These are phyloP conservation scores for Campopleginae sp. DNA, from an alignment of 2,888 invertebrate genomes.

Conservation along the genomic window DNA sequence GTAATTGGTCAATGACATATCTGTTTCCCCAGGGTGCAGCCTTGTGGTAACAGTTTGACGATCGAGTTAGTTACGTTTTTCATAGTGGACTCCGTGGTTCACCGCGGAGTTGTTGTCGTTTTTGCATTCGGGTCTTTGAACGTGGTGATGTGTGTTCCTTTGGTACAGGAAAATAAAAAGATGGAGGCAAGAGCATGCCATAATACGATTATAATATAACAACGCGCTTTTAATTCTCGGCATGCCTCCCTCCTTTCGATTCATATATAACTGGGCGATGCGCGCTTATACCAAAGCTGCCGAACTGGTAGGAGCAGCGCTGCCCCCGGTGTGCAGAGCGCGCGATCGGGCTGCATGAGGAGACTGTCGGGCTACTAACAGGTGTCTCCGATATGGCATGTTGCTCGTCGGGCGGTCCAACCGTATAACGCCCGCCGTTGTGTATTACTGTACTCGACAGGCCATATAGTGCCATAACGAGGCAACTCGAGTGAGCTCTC, in stretches of 20 bases:
- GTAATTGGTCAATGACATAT: slow-evolving; percentile 54
- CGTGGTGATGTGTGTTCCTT: slow-evolving; percentile 22
- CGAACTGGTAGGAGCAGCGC: slow-evolving; percentile 60
- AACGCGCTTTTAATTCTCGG: slow-evolving; percentile 81
- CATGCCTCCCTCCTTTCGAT: slow-evolving; percentile 75
- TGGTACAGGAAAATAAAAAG: not conserved
- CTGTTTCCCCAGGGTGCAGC: slow-evolving; percentile 39
- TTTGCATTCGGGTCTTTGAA: slow-evolving; percentile 45
- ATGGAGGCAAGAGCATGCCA: slow-evolving; percentile 73
- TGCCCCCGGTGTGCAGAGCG: slow-evolving; percentile 71
- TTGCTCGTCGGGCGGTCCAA: slow-evolving; percentile 72
- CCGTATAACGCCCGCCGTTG: slow-evolving; percentile 59
- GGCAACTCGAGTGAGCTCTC: slow-evolving; percentile 50
- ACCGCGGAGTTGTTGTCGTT: slow-evolving; percentile 45
- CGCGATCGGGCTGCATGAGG: slow-evolving; percentile 72
- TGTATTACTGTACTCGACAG: slow-evolving; percentile 50
- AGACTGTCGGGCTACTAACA: slow-evolving; percentile 78
- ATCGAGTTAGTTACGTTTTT: slow-evolving; percentile 57
- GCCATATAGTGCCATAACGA: slow-evolving; percentile 66
- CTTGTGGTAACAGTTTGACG: slow-evolving; percentile 58
- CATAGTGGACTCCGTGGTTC: slow-evolving; percentile 53
- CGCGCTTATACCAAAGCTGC: slow-evolving; percentile 70
- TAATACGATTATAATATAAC: slow-evolving; percentile 81
- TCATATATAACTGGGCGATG: slow-evolving; percentile 73
- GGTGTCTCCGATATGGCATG: slow-evolving; percentile 83